Conservation (phyloP, 1,140 invertebrate species). For the Caenorhabditis inopinata region DNA sequence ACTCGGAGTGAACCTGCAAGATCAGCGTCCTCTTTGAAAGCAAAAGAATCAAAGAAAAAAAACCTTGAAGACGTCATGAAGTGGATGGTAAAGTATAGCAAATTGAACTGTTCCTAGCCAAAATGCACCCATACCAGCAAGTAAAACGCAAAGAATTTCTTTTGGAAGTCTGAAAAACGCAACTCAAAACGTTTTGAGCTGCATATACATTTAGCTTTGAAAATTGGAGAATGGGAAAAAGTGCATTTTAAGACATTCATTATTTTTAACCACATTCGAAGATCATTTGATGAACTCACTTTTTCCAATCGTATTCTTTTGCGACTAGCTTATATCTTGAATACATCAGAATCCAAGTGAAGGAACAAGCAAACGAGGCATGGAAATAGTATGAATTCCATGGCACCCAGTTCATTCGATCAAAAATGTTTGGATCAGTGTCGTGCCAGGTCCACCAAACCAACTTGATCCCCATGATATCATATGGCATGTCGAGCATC, state of each 20-base stretch:
- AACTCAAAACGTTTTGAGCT: too few species aligned
- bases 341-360: conserved; percentile 74
- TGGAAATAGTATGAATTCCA: conserved; percentile 82
- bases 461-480: conserved; percentile 78
- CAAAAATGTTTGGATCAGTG: conserved; percentile 79
- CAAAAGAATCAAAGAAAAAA: too few species aligned
- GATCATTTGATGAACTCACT: conserved; percentile 56
- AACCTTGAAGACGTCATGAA: conserved; percentile 58
- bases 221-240: too few species aligned
- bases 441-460: conserved; percentile 84
- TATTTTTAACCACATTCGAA: neutral
- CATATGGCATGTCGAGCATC: conserved; percentile 78
- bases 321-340: conserved; percentile 66
- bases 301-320: conserved; percentile 69
- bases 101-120: conserved; percentile 58
- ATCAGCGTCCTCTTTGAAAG: neutral
- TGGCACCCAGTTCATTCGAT: conserved; percentile 78
- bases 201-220: too few species aligned
- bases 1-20: conserved; percentile 53
- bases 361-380: conserved; percentile 75
- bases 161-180: conserved; percentile 52
- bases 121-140: conserved; percentile 60
- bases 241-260: neutral
- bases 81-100: conserved; percentile 56
- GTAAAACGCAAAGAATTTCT: conserved; percentile 55